Base-by-base conservation (phyloP, 2,113 vertebrate species). In the Chamaea fasciata region DNA sequence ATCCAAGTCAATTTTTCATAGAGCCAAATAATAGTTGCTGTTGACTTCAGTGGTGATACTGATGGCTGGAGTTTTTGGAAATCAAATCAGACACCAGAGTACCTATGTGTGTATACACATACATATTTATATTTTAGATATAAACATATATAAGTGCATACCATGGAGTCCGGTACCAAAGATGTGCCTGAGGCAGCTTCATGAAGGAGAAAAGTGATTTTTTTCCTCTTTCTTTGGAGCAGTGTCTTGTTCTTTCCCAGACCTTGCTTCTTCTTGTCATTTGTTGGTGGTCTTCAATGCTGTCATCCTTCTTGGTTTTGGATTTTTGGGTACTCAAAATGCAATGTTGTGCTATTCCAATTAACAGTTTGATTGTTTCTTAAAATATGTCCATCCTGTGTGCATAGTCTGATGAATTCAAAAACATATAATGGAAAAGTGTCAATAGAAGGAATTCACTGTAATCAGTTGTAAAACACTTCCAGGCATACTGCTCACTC, bases 341-440 rank as follows among this genome's bases (percentile, higher is more conserved):
- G 8, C 77, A 80, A 47, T 0, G 0, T 7, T 13, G 2, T 17
- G 16, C 22, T 59, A 18, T 62, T 83, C 14, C 28, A 55, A 14
- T 49, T 49, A 74, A 30, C 15, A 26, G 2, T 62, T 64, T 39
- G 37, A 39, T 39, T 79, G 14, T 82, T 83, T 90, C 42, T 82
- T 89, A 49, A 87, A 91, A 49, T 39, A 4, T 2, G 16, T 67
- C 49, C 4, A 33, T 42, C 27, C 15, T 53, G 7, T 10, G 1
- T 68, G 28, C 53, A 53, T 68, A 33, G 74, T 70, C 15, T 56
- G 15, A 31, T 78, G 15, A 16, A 19, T 39, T 26, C 35, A 76
- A 77, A 87, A 49, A 7, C 3, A 13, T 2, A 2, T 14, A 52
- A 75, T 19, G 37, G 47, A 27, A 46, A 83, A 67, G 8, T 27